A percentile compares a stretch with the other conserved stretches of the same genome.
phyloP scores from a whole-genome alignment of 2,888 invertebrate genomes.

The Blera fallax region DNA sequence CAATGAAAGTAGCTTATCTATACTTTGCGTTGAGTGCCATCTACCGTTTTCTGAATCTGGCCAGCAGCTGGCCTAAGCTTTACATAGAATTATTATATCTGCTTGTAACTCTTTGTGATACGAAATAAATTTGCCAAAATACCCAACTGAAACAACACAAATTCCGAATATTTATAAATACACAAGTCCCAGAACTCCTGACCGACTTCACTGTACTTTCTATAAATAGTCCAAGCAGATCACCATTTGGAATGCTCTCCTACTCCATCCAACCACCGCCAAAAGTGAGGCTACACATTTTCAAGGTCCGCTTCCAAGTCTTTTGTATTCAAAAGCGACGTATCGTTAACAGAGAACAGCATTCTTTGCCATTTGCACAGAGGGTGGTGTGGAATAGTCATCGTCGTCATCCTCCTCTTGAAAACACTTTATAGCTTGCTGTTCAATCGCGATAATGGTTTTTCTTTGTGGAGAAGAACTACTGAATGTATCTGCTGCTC shows the following conservation, averaged over 20 bases:
- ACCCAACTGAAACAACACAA: too few relatives aligned
- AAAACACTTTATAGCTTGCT: not conserved
- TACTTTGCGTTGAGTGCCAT: too few relatives aligned
- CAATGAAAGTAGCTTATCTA: too few relatives aligned
- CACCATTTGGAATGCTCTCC: not conserved
- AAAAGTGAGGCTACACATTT: not conserved
- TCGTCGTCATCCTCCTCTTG: not conserved
- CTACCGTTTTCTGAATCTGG: too few relatives aligned
- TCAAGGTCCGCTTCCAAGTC: constrained; percentile 1
- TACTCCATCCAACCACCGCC: not conserved
- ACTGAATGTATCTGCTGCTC: not conserved
- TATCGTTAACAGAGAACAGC: not conserved
- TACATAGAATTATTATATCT: too few relatives aligned
- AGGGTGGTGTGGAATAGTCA: not conserved
- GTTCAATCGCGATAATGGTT: constrained; percentile 23
- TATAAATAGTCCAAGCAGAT: not conserved
- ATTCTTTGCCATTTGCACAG: not conserved
- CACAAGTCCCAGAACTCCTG: not conserved
- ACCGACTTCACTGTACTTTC: not conserved
- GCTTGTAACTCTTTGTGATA: too few relatives aligned
- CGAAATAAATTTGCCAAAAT: too few relatives aligned
- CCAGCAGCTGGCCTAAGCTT: too few relatives aligned
- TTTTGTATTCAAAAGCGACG: not conserved
- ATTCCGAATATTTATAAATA: too few relatives aligned
- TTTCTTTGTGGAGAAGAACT: constrained; percentile 5